phyloP scores from a whole-genome alignment of 1,140 invertebrate genomes.

The Lethocerus indicus region DNA sequence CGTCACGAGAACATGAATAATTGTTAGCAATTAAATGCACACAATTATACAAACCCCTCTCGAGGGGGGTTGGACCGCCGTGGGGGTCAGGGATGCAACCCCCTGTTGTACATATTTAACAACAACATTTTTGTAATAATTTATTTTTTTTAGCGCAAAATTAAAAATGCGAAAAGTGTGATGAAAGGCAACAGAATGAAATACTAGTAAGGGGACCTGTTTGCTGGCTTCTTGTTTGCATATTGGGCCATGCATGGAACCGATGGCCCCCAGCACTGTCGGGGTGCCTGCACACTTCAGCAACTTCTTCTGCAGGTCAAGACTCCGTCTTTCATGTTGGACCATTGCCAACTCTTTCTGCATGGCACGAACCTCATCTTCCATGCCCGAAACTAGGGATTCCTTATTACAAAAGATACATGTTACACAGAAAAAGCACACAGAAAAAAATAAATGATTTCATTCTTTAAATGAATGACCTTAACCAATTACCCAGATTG shows the following conservation, averaged over 20 bases:
- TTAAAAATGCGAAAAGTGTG: background rate
- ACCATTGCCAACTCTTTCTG: conserved; percentile 37
- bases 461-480: background rate
- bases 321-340: conserved; percentile 32
- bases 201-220: background rate
- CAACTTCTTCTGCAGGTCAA: conserved; percentile 31
- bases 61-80: background rate
- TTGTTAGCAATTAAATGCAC: background rate
- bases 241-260: background rate
- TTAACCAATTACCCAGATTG: background rate
- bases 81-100: background rate
- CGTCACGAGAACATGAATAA: background rate
- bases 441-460: background rate
- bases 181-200: background rate
- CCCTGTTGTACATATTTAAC: no score
- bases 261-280: conserved; percentile 2
- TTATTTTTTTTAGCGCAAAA: background rate
- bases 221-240: background rate
- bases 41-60: background rate
- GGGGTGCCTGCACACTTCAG: conserved; percentile 24
- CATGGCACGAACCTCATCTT: conserved; percentile 37
- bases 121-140: background rate
- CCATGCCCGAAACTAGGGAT: conserved; percentile 30
- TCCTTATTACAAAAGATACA: no score
- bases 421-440: no score